phyloP scores from a whole-genome alignment of 1,140 invertebrate species.

The Tetramorium alpestre region DNA sequence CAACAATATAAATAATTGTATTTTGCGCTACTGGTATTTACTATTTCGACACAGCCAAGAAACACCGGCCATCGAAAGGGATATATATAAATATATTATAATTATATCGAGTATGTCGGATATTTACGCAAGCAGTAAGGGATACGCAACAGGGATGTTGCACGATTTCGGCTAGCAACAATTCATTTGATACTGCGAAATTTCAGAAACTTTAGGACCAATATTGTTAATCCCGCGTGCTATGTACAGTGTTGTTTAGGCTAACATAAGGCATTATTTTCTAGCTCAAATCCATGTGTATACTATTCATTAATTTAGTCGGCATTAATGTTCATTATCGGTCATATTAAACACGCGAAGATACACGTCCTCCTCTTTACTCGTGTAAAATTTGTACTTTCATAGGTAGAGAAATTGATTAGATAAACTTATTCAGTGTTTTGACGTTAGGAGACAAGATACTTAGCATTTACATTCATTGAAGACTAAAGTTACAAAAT shows the following conservation, averaged over 20 bases:
- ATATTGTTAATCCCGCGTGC: constrained; percentile 54
- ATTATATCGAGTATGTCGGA: background rate
- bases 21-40: constrained; percentile 14
- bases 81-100: background rate
- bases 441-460: constrained; percentile 63
- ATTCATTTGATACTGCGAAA: constrained; percentile 35
- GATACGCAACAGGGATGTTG: background rate
- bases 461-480: constrained; percentile 60
- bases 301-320: constrained; percentile 44
- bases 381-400: constrained; percentile 77
- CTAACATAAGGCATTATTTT: constrained; percentile 51
- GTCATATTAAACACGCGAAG: constrained; percentile 38
- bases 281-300: constrained; percentile 41
- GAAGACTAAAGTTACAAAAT: constrained; percentile 50
- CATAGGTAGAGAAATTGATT: constrained; percentile 66
- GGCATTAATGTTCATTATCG: constrained; percentile 45
- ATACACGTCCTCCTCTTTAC: constrained; percentile 33
- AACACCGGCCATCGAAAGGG: background rate
- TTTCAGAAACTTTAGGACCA: constrained; percentile 60
- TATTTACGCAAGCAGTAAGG: constrained; percentile 2
- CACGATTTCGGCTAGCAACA: constrained; percentile 41
- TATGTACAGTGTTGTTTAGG: constrained; percentile 63
- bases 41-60: background rate
- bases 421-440: constrained; percentile 61
- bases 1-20: constrained; percentile 24